A percentile compares a stretch with the other conserved stretches of the same genome.
These are phyloP conservation scores for Sipha flava DNA, from an alignment of 1,140 invertebrate genomes.

Conservation along the genomic window DNA sequence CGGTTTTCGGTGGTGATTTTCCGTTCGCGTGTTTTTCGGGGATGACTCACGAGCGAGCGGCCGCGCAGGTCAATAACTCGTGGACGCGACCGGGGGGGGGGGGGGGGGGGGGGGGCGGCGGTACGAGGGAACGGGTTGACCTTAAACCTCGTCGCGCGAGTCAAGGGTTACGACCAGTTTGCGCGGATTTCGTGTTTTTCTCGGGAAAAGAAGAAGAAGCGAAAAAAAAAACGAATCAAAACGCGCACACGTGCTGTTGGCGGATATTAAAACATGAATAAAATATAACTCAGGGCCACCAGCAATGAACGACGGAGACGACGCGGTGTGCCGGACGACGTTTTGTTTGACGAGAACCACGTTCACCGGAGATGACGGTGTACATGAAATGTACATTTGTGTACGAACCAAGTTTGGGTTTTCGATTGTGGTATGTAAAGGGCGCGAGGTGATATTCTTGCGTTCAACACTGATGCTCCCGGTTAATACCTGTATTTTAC, in stretches of 20 bases:
- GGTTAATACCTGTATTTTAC: too few species aligned
- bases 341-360: too few species aligned
- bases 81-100: neutral
- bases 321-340: neutral
- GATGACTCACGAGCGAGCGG: slow-evolving; percentile 17
- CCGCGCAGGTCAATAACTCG: slow-evolving; percentile 21
- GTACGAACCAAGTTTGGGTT: too few species aligned
- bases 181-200: neutral
- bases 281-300: neutral
- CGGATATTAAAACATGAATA: neutral
- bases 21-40: neutral
- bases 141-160: neutral
- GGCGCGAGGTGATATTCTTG: too few species aligned
- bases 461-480: too few species aligned
- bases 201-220: neutral
- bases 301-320: neutral
- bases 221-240: neutral
- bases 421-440: too few species aligned
- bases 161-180: slow-evolving; percentile 21
- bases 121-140: neutral
- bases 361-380: too few species aligned
- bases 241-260: too few species aligned
- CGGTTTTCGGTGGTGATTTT: too few species aligned
- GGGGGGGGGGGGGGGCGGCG: neutral
- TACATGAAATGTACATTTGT: too few species aligned